Percentiles rank a stretch among this genome's conserved stretches.
phyloP scores from a whole-genome alignment of 2,113 vertebrate genomes.

The Varanus salvator region DNA sequence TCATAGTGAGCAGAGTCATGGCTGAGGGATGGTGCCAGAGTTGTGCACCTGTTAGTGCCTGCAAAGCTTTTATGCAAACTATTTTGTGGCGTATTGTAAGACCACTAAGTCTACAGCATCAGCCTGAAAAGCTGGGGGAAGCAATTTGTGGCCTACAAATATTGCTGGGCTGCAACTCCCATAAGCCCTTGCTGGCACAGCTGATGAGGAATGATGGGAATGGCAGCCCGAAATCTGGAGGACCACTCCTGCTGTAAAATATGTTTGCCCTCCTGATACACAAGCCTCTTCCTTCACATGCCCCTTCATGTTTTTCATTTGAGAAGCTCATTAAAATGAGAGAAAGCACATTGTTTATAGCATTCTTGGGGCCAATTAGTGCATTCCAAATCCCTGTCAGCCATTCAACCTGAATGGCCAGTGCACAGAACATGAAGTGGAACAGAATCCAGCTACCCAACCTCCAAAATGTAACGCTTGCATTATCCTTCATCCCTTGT shows the following conservation, averaged over 20 bases:
- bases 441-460: not conserved
- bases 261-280: not conserved
- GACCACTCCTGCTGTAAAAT: too few species aligned
- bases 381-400: conserved; percentile 49
- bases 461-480: not conserved
- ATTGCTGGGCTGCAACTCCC: too few species aligned
- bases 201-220: conserved; percentile 6
- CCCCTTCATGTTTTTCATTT: conserved; percentile 60
- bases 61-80: not conserved
- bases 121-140: too few species aligned
- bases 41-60: not conserved
- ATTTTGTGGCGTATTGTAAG: not conserved
- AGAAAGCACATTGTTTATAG: conserved; percentile 59
- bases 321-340: conserved; percentile 57
- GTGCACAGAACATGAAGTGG: not conserved
- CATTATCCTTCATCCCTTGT: not conserved
- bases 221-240: not conserved
- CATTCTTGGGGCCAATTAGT: conserved; percentile 61
- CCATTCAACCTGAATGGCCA: conserved; percentile 24
- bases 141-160: too few species aligned
- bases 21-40: not conserved
- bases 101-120: not conserved
- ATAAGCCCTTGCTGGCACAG: too few species aligned
- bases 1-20: too few species aligned
- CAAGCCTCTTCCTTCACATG: conserved; percentile 61